These are phyloP conservation scores for Drosophila biarmipes DNA, from an alignment of 1,140 invertebrate genomes.

Conservation along the genomic window DNA sequence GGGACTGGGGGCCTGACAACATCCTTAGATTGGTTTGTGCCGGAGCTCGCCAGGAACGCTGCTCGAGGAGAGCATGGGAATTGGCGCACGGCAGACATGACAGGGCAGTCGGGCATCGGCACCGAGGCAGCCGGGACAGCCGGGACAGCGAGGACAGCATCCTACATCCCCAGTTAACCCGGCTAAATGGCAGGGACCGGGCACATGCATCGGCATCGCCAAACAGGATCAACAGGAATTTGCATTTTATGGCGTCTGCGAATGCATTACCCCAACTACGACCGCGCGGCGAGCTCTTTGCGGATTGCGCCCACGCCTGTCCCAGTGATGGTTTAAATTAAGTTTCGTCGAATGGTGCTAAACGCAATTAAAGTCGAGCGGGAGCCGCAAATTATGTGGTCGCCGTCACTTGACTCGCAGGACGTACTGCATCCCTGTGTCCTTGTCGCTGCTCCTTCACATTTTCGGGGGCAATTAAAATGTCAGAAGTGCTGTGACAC, in stretches of 20 bases:
- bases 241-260: slow-evolving; percentile 80
- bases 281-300: slow-evolving; percentile 1
- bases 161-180: slow-evolving; percentile 38
- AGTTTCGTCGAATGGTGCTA: slow-evolving; percentile 32
- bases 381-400: slow-evolving; percentile 55
- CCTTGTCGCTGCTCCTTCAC: slow-evolving; percentile 42
- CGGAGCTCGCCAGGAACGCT: slow-evolving; percentile 54
- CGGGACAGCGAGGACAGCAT: not conserved
- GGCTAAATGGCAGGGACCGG: slow-evolving; percentile 65
- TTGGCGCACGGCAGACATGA: slow-evolving; percentile 72
- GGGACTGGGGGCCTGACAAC: slow-evolving; percentile 61
- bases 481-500: slow-evolving; percentile 66
- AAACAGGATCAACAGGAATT: slow-evolving; percentile 83
- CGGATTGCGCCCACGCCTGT: slow-evolving; percentile 2
- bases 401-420: slow-evolving; percentile 56
- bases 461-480: slow-evolving; percentile 64
- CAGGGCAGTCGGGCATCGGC: slow-evolving; percentile 23
- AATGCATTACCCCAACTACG: slow-evolving; percentile 50
- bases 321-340: slow-evolving; percentile 74
- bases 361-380: slow-evolving; percentile 70
- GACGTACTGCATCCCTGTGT: slow-evolving; percentile 27
- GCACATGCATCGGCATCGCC: slow-evolving; percentile 75
- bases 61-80: slow-evolving; percentile 61
- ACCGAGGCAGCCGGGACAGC: not conserved
- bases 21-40: slow-evolving; percentile 81